Conservation (phyloP, 2,113 vertebrate species). For the Equus przewalskii region DNA sequence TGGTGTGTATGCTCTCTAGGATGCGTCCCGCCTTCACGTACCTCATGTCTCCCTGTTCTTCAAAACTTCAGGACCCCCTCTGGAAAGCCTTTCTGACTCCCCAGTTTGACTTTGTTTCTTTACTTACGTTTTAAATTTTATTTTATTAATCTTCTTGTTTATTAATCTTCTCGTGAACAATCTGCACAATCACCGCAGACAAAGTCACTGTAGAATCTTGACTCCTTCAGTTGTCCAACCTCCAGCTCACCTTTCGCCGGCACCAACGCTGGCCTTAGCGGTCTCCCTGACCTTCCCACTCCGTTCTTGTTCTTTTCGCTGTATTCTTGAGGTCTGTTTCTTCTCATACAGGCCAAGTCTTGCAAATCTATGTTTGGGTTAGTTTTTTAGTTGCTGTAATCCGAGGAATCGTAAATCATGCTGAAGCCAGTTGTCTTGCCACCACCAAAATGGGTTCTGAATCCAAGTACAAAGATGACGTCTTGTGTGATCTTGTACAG, state of each 20-base stretch:
- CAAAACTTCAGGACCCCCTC: not conserved
- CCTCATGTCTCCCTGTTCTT: not conserved
- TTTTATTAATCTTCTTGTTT: not conserved
- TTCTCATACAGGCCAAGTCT: not conserved
- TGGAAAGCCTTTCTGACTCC: not conserved
- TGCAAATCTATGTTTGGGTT: not conserved
- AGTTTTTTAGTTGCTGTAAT: not conserved
- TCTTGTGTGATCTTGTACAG: not conserved
- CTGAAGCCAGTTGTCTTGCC: not conserved
- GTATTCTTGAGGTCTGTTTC: not conserved
- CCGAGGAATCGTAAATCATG: not conserved
- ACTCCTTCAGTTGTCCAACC: not conserved
- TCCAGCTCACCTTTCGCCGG: not conserved
- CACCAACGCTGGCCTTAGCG: not conserved
- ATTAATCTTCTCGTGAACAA: not conserved
- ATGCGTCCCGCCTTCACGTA: not conserved
- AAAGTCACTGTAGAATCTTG: not conserved
- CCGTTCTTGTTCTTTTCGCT: not conserved
- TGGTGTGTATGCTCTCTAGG: not conserved
- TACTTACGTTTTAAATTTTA: not conserved
- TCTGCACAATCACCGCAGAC: not conserved
- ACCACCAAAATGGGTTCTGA: not conserved
- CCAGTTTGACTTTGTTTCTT: not conserved
- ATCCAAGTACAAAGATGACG: not conserved
- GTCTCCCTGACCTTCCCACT: not conserved